A percentile compares a stretch with the other conserved stretches of the same genome.
Evolutionary conservation across 2,113 vertebrate genomes (phyloP).

Genomic region (Thymallus thymallus): DNA sequence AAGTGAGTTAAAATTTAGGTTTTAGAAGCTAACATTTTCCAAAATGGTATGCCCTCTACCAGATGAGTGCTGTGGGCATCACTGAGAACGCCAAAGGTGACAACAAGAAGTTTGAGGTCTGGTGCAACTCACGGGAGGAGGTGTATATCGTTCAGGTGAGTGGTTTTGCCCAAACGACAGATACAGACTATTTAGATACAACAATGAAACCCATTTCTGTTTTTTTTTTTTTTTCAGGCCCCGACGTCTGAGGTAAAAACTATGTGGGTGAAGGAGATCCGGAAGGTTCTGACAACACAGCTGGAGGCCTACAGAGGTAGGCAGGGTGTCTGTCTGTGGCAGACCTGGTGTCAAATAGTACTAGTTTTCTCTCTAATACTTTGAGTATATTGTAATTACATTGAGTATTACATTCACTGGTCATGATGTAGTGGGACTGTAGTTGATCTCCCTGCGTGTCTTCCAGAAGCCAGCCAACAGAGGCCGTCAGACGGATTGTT

Average conservation of each 20-base stretch:
- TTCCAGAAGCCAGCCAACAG: constrained; percentile 88
- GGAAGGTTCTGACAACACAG: constrained; percentile 94
- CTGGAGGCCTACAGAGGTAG: constrained; percentile 90
- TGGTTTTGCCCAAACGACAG: no score
- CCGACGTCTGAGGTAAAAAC: constrained; percentile 89
- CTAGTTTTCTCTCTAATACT: no score
- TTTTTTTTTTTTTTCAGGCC: no score
- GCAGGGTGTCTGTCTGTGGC: not conserved
- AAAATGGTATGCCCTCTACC: constrained; percentile 20
- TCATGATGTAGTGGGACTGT: not conserved
- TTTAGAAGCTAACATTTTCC: not conserved
- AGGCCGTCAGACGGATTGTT: constrained; percentile 81
- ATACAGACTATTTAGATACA: no score
- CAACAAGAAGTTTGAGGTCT: constrained; percentile 96
- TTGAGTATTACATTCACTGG: not conserved
- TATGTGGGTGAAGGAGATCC: constrained; percentile 93
- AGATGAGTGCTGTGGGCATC: constrained; percentile 96
- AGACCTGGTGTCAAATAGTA: no score
- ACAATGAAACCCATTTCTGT: no score
- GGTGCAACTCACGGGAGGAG: constrained; percentile 96
- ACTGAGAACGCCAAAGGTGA: constrained; percentile 97
- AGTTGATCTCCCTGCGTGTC: constrained; percentile 7
- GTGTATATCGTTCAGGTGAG: constrained; percentile 95
- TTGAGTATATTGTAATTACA: no score
- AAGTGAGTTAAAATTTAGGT: not conserved